Base-by-base conservation (phyloP, 2,797 vertebrate genomes). In the Hippocampus kuda region DNA sequence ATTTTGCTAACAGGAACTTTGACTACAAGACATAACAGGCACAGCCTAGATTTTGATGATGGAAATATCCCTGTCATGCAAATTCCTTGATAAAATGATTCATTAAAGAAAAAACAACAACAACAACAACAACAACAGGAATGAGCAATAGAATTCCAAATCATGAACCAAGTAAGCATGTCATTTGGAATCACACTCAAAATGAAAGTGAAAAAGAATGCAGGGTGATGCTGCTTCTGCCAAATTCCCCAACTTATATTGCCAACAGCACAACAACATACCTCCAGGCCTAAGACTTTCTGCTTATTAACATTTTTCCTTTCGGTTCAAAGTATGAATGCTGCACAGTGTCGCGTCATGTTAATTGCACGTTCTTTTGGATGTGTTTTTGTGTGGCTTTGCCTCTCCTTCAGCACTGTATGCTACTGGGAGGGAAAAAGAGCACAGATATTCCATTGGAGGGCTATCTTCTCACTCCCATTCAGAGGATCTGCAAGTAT, bases 401-500 rank as follows among this genome's bases (percentile, higher is more conserved):
- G 2, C 77, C 69, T 72, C 54, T 69, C 70, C 84, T 80, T 64
- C 79, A 99, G 97, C 93, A 96, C 80, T 98, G 96, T 79, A 99
- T 99, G 97, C 90, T 99, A 71, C 86, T 99, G 13, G 97, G 97
- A 77, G 97, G 97, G 69, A 95, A 97, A 87, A 98, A 97, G 84
- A 98, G 94, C 16, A 99, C 96, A 30, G 97, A 99, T 79, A 91
- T 99, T 85, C 97, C 97, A 34, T 84, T 99, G 71, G 96, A 99
- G 75, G 97, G 97, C 68, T 98, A 99, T 89, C 92, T 99, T 70
- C 92, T 99, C 67, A 92, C 90, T 56, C 97, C 97, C 18, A 99
- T 99, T 76, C 97, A 99, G 91, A 93, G 97, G 84, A 99, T 99
- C 87, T 99, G 97, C 93, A 99, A 99, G 86, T 99, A 99, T 57